Conservation (phyloP, 2,888 invertebrate species). For the Zele albiditarsus region DNA sequence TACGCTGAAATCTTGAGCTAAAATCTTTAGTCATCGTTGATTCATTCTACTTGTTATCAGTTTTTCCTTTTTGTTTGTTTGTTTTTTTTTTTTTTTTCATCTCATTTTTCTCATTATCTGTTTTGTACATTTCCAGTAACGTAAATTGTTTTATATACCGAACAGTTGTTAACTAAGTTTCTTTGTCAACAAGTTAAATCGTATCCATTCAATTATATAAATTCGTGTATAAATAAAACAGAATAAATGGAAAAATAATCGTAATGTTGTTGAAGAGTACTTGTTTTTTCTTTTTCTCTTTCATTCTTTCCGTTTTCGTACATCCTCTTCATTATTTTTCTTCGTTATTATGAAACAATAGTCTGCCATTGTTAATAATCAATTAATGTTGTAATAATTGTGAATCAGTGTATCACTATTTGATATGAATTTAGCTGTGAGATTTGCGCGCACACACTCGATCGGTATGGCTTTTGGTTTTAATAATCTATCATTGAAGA, state of each 20-base stretch:
- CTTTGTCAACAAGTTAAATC: background rate
- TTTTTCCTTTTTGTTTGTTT: background rate
- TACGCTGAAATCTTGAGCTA: constrained; percentile 27
- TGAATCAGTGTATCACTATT: constrained; percentile 8
- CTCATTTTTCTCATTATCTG: background rate
- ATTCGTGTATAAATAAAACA: too few species aligned
- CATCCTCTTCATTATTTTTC: too few species aligned
- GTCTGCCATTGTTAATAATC: constrained; percentile 3
- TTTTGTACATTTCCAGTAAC: background rate
- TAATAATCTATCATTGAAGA: constrained; percentile 21
- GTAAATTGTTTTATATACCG: background rate
- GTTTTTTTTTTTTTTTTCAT: background rate
- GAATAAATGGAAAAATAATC: too few species aligned
- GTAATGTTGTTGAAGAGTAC: too few species aligned
- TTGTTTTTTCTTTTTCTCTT: background rate
- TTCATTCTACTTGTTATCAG: background rate
- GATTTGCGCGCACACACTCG: constrained; percentile 12
- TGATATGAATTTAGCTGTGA: constrained; percentile 13
- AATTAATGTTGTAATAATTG: background rate
- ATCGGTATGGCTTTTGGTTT: constrained; percentile 31
- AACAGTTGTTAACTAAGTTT: constrained; percentile 2
- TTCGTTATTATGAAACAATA: background rate
- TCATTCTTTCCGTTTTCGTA: background rate
- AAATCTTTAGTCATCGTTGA: constrained; percentile 15
- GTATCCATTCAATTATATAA: too few species aligned